Base-by-base conservation (phyloP, 2,113 vertebrate genomes). In the Daphoenositta chrysoptera region DNA sequence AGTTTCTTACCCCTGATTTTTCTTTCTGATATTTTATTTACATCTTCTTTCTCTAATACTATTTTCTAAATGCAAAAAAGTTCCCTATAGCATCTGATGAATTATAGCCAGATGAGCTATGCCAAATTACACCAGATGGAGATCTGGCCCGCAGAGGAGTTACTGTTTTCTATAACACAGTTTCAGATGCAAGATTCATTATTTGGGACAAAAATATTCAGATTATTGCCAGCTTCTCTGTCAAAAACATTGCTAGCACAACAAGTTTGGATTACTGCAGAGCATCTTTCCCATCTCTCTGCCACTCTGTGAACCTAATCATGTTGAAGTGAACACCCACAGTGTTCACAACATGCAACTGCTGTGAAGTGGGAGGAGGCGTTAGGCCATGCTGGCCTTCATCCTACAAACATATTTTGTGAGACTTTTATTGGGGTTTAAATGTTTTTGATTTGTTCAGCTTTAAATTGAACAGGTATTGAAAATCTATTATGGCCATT, bases 91-190 rank as follows among this genome's bases (percentile, higher is more conserved):
- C 26, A 53, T 93, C 54, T 95, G 64, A 94, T 80, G 71, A 94
- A 66, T 77, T 93, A 86, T 35, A 87, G 90, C 73, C 90, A 75
- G 93, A 83, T 85, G 82, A 95, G 51, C 79, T 86, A 83, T 75
- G 90, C 92, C 94, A 97, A 96, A 93, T 80, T 88, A 70, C 27
- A 95, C 79, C 93, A 95, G 94, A 95, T 96, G 96, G 96, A 95
- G 72, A 92, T 44, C 48, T 90, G 86, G 94, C 88, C 90, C 44
- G 68, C 92, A 93, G 92, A 95, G 76, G 78, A 96, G 85, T 90
- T 86, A 90, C 78, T 94, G 83, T 90, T 93, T 95, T 94, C 93
- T 89, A 3, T 71, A 95, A 86, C 76, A 86, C 70, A 87, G 83
- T 94, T 97, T 96, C 83, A 93, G 60, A 92, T 87, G 64, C 60